phyloP scores from a whole-genome alignment of 2,888 invertebrate genomes.

The Troides helena region DNA sequence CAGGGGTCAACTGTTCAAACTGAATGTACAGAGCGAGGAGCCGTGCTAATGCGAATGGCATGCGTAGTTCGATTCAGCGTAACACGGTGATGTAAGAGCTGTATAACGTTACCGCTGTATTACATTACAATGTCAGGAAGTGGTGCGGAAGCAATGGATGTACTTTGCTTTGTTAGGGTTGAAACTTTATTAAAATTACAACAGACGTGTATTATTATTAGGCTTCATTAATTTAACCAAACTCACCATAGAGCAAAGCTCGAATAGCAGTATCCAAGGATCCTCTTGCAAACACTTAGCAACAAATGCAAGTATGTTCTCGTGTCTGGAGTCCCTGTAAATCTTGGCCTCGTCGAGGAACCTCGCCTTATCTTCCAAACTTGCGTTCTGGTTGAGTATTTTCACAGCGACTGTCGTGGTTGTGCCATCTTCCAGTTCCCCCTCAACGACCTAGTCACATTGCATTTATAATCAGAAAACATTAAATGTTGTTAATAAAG shows the following conservation, averaged over 20 bases:
- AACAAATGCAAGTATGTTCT: conserved; percentile 85
- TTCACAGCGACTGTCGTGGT: conserved; percentile 85
- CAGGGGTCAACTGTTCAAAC: not conserved
- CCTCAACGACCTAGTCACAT: conserved; percentile 85
- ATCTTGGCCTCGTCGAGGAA: conserved; percentile 88
- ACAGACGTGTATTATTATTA: not conserved
- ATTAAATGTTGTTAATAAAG: not conserved
- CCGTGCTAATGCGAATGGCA: not conserved
- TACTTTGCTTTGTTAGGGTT: not conserved
- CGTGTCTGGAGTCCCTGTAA: conserved; percentile 85
- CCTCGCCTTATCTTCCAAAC: conserved; percentile 86
- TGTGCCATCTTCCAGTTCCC: conserved; percentile 78
- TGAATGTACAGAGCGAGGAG: not conserved
- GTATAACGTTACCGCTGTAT: not conserved
- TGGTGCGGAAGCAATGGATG: not conserved
- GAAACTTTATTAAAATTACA: not conserved
- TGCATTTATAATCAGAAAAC: not conserved
- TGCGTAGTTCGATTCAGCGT: not conserved
- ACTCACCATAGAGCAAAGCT: conserved; percentile 84
- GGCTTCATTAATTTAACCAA: not conserved
- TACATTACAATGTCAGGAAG: not conserved
- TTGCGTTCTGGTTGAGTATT: conserved; percentile 88
- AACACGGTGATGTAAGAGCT: not conserved
- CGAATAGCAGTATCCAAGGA: conserved; percentile 89
- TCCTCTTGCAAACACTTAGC: conserved; percentile 89